Evolutionary conservation across 2,888 invertebrate genomes (phyloP), one percentile per base, ranked within the genome.

Genomic region (Megastigmus dorsalis): DNA sequence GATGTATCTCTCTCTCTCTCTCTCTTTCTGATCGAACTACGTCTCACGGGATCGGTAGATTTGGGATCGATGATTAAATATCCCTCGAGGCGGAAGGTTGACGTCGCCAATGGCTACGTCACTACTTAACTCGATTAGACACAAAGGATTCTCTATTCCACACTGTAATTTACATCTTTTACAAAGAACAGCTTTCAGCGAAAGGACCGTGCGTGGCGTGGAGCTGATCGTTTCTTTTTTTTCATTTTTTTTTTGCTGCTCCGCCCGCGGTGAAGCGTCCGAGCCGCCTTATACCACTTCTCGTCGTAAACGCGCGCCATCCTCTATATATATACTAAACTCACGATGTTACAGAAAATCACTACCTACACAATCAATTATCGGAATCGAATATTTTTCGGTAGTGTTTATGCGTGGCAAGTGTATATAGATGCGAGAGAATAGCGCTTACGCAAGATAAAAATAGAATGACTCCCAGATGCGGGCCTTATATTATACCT

Each of bases 91-190:
- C 36, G 23, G 38, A 60, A 55, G 43, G 26, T 65, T 33, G 68
- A 73, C 69, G 75, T 73, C 54, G 75, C 38, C 66, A 15, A 43
- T 36, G 54, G 38, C 59, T 38, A 30, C 63, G 65, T 70, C 69
- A 59, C 69, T 57, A 45, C 60, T 63, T 75, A 75, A 75, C 48
- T 75, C 63, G 71, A 71, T 75, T 68, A 71, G 66, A 28, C 48
- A 67, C 71, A 68, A 68, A 72, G 38, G 60, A 60, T 63, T 52
- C 30, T n/a, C 55, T 55, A 30, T 15, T 33, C 28, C 52, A 28
- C 59, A 28, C 50, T 71, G 50, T 72, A 71, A 75, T 75, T 75
- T 75, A 63, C 71, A 71, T 71, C 63, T 54, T 62, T 67, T 57
- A 62, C 28, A 26, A 59, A 13, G 15, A n/a, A 23, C 45, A 18